Evolutionary conservation across 2,888 invertebrate genomes (phyloP).

Genomic region (Pheosia gnoma): DNA sequence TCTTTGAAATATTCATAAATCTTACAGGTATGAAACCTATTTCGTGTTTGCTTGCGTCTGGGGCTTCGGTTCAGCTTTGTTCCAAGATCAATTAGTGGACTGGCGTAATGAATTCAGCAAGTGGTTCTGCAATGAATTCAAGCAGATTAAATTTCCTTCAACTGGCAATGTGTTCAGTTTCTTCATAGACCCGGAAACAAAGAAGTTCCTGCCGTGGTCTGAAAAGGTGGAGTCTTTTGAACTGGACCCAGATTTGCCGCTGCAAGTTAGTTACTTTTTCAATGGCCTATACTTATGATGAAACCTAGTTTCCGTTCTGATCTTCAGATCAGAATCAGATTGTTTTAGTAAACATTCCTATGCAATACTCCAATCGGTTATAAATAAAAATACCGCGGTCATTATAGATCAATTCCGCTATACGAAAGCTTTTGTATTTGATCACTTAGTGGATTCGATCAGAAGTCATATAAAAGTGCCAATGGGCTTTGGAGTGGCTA

Average conservation of each 20-base stretch:
- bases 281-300: too few species aligned
- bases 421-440: too few species aligned
- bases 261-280: slow-evolving; percentile 86
- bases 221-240: slow-evolving; percentile 91
- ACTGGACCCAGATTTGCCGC: slow-evolving; percentile 93
- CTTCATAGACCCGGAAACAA: slow-evolving; percentile 93
- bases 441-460: too few species aligned
- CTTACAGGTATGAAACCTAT: slow-evolving; percentile 91
- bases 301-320: too few species aligned
- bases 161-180: slow-evolving; percentile 94
- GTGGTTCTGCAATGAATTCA: slow-evolving; percentile 97
- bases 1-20: slow-evolving; percentile 13
- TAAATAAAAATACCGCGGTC: too few species aligned
- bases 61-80: slow-evolving; percentile 96
- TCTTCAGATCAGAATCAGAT: too few species aligned
- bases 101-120: slow-evolving; percentile 97
- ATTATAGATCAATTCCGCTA: too few species aligned
- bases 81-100: slow-evolving; percentile 95
- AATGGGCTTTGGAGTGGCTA: too few species aligned
- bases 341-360: too few species aligned
- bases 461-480: too few species aligned
- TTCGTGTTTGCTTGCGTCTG: slow-evolving; percentile 95
- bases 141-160: slow-evolving; percentile 93
- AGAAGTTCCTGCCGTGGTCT: slow-evolving; percentile 94
- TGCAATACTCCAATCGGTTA: too few species aligned